Conservation (phyloP, 2,888 invertebrate genomes). For the Eupithecia centaureata region DNA sequence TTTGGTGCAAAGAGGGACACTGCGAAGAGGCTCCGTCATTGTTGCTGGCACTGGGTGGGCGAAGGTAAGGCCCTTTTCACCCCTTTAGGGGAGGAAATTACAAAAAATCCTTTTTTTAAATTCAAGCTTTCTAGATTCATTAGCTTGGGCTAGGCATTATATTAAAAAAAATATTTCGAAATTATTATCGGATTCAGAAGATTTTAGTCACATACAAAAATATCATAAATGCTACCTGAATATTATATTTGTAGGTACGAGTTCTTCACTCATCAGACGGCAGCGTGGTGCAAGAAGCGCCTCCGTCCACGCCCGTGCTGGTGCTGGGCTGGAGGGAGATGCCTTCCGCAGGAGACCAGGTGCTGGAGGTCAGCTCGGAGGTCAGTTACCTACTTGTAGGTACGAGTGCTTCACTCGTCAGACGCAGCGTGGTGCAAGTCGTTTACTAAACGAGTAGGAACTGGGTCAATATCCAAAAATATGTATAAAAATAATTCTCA, state of each 20-base stretch:
- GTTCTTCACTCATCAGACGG: constrained; percentile 92
- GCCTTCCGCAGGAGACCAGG: constrained; percentile 94
- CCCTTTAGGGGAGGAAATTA: not conserved
- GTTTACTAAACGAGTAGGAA: too few species aligned
- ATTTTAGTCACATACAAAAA: too few species aligned
- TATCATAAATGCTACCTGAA: too few species aligned
- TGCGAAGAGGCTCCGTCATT: constrained; percentile 89
- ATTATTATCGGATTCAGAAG: too few species aligned
- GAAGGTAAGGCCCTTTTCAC: constrained; percentile 75
- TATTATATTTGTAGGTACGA: constrained; percentile 80
- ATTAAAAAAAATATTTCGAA: too few species aligned
- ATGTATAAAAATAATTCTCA: too few species aligned
- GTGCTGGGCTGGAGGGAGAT: constrained; percentile 96
- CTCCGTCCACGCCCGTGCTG: constrained; percentile 92
- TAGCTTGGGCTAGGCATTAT: too few species aligned
- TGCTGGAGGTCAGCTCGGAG: constrained; percentile 92
- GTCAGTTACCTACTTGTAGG: constrained; percentile 57
- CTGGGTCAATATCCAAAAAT: too few species aligned
- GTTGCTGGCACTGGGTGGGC: constrained; percentile 94
- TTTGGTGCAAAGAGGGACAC: constrained; percentile 92
- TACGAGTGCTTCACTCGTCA: not conserved
- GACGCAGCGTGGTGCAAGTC: not conserved
- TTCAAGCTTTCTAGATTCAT: too few species aligned
- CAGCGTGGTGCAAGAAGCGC: constrained; percentile 85
- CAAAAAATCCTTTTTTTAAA: too few species aligned